Conservation (phyloP, 2,113 vertebrate genomes). For the Jacana jacana region DNA sequence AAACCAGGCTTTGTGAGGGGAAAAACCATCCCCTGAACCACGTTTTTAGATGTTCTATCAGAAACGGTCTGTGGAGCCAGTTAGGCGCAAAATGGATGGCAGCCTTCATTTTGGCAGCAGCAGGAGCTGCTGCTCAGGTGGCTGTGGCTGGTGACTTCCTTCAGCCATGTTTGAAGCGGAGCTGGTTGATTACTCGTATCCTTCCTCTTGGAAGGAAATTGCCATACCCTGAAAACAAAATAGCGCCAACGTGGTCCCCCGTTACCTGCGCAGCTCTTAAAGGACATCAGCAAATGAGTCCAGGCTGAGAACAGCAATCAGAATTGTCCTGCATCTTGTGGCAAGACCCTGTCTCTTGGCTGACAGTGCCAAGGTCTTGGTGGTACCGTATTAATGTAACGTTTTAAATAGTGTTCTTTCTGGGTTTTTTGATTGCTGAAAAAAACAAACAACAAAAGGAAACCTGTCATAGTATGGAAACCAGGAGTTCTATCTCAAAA, state of each 20-base stretch:
- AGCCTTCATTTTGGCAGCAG: conserved; percentile 41
- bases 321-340: accelerated
- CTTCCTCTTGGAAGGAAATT: neutral
- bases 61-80: neutral
- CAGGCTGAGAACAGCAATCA: neutral
- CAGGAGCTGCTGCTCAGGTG: conserved; percentile 10
- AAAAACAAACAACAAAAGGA: neutral
- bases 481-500: neutral
- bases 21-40: accelerated
- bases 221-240: neutral
- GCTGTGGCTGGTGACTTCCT: neutral
- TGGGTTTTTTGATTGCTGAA: neutral
- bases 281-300: neutral
- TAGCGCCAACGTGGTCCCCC: accelerated
- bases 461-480: neutral
- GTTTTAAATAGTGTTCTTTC: neutral
- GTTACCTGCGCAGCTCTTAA: neutral
- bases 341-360: neutral
- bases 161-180: neutral
- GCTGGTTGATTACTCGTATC: neutral
- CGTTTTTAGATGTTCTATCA: accelerated
- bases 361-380: accelerated
- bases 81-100: conserved; percentile 16
- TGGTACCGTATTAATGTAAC: accelerated
- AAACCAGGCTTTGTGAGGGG: neutral